Evolutionary conservation across 2,888 invertebrate genomes (phyloP).

Genomic region (Dermolepida albohirtum): DNA sequence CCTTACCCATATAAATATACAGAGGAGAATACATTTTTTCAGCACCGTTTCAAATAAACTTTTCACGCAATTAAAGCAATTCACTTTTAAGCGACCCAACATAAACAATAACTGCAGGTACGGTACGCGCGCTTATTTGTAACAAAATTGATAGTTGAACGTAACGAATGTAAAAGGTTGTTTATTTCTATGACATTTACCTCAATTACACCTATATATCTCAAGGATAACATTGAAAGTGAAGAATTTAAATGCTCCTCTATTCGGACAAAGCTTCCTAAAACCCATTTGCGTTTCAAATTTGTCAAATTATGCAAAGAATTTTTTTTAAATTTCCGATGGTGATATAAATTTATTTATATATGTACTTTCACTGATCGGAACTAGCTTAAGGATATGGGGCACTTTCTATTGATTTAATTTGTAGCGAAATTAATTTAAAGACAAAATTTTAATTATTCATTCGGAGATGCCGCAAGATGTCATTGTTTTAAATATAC

Average conservation of each 20-base stretch:
- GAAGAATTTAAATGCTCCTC: slow-evolving; percentile 18
- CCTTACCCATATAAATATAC: slow-evolving; percentile 19
- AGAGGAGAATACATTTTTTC: slow-evolving; percentile 9
- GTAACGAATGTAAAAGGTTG: neutral
- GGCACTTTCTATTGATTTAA: slow-evolving; percentile 8
- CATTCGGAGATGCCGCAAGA: no score
- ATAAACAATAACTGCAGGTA: neutral
- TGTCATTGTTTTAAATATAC: no score
- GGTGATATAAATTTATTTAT: neutral
- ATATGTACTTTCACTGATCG: neutral
- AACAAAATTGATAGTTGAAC: slow-evolving; percentile 6
- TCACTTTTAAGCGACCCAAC: neutral
- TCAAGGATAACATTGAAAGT: slow-evolving; percentile 43
- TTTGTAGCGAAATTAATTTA: no score
- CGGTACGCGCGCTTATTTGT: slow-evolving; percentile 5
- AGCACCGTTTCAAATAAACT: no score
- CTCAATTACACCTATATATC: slow-evolving; percentile 25
- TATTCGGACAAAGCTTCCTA: neutral
- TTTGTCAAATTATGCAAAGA: no score
- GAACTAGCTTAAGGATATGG: neutral
- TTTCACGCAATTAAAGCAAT: no score
- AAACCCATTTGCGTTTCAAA: no score
- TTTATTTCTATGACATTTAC: slow-evolving; percentile 40
- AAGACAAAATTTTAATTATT: no score
- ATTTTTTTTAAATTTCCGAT: neutral